Percentiles rank a stretch among this genome's conserved stretches.
These are phyloP conservation scores for Dreissena polymorpha DNA, from an alignment of 1,140 invertebrate genomes.

Conservation along the genomic window DNA sequence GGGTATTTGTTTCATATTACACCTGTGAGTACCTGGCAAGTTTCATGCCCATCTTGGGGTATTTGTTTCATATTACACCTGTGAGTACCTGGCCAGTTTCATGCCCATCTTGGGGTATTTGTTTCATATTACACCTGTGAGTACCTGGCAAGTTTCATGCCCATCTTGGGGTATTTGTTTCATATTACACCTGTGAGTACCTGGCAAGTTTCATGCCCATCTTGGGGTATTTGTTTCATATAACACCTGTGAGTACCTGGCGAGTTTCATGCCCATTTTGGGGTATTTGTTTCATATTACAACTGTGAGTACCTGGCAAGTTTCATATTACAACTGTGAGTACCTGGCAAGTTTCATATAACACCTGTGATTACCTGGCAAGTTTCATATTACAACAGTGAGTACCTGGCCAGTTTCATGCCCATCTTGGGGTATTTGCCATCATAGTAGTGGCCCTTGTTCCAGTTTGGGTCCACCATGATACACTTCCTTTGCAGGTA, in stretches of 20 bases:
- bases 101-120: conserved; percentile 76
- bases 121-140: too few relatives aligned
- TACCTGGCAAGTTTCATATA: conserved; percentile 79
- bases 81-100: conserved; percentile 76
- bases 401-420: conserved; percentile 78
- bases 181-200: too few relatives aligned
- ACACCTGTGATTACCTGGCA: conserved; percentile 73
- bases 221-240: conserved; percentile 73
- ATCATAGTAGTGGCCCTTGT: conserved; percentile 79
- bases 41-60: conserved; percentile 78
- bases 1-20: too few relatives aligned
- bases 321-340: conserved; percentile 75
- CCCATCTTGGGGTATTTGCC: conserved; percentile 74
- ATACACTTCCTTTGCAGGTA: conserved; percentile 79
- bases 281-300: too few relatives aligned
- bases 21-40: conserved; percentile 74
- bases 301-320: conserved; percentile 74
- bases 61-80: too few relatives aligned
- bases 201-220: conserved; percentile 79
- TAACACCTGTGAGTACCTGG: conserved; percentile 72
- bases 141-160: conserved; percentile 79
- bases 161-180: conserved; percentile 74
- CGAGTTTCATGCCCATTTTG: conserved; percentile 78
- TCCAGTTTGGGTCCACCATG: conserved; percentile 79
- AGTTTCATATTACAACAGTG: conserved; percentile 70